Evolutionary conservation across 2,888 invertebrate species (phyloP), one percentile per base, ranked within the genome.

Genomic region (Endotricha flammealis): DNA sequence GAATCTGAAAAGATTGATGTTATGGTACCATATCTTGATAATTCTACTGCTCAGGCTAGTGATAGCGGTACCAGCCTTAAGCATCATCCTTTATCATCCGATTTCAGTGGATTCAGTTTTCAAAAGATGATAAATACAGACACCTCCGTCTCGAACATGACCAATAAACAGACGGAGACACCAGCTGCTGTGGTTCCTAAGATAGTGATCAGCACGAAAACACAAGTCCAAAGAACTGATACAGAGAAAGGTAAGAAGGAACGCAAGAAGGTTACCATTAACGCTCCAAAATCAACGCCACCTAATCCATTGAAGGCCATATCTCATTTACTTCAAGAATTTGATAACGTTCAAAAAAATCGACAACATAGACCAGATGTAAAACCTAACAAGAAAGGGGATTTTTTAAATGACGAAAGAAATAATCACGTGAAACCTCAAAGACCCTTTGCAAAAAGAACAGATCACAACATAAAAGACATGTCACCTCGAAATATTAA

Each of bases 231-330:
- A 1, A 72, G 64, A 46, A 6, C 36, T 4, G 65, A 73, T 17
- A 20, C 22, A 2, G 64, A 71, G 12, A 68, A 55, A 52, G 37
- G 20, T 11, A 72, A 58, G 39, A 68, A 54, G 46, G 59, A 64
- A 12, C 46, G 54, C 2, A 70, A 57, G 36, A 65, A 42, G 42
- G 12, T 48, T n/a, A 28, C 31, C 3, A 35, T 39, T 1, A 61
- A 50, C 39, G 43, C 54, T 32, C 36, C 42, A 3, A 14, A 13
- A 6, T 74, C 64, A 50, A 37, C 48, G 7, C 33, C 53, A 13
- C 71, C 77, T 7, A 78, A 78, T 49, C 79, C 85, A 12, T 56
- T 83, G 16, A 76, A 72, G 61, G 77, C 81, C 11, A 81, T 85
- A 50, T 79, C 83, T 14, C 76, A 81, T 51, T 45, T 85, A 27